Conservation (phyloP, 2,113 vertebrate species). For the Heterotis niloticus region DNA sequence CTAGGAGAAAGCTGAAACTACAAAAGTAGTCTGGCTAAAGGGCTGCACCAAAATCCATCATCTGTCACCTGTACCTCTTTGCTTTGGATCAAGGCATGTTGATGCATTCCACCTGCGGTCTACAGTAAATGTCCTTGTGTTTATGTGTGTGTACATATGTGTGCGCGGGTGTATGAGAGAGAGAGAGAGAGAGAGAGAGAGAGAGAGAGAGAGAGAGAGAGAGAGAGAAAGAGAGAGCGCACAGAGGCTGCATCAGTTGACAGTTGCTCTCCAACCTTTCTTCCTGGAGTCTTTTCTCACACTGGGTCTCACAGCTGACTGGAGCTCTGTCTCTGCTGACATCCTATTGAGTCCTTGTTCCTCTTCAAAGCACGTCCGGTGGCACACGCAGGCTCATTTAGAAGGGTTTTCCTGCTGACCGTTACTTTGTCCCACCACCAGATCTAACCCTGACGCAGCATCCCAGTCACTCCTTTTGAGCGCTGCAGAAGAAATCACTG, state of each 20-base stretch:
- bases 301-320: slow-evolving; percentile 97
- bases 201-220: background rate
- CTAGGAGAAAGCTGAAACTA: slow-evolving; percentile 19
- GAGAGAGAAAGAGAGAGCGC: too few relatives aligned
- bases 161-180: background rate
- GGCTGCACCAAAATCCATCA: background rate
- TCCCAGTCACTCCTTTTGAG: slow-evolving; percentile 76
- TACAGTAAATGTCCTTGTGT: background rate
- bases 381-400: slow-evolving; percentile 91
- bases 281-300: slow-evolving; percentile 96
- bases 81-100: background rate
- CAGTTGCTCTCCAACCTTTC: slow-evolving; percentile 75
- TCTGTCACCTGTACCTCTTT: background rate
- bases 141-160: background rate
- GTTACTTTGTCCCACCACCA: slow-evolving; percentile 67
- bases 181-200: background rate
- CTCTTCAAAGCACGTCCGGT: slow-evolving; percentile 82
- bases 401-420: slow-evolving; percentile 76
- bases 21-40: background rate
- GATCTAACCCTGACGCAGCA: slow-evolving; percentile 76
- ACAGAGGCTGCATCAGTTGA: background rate
- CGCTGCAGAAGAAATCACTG: slow-evolving; percentile 57
- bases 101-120: background rate
- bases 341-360: slow-evolving; percentile 93
- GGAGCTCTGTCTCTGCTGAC: slow-evolving; percentile 99